These are phyloP conservation scores for Ganaspis sp. DNA, from an alignment of 1,140 invertebrate species.

Conservation along the genomic window DNA sequence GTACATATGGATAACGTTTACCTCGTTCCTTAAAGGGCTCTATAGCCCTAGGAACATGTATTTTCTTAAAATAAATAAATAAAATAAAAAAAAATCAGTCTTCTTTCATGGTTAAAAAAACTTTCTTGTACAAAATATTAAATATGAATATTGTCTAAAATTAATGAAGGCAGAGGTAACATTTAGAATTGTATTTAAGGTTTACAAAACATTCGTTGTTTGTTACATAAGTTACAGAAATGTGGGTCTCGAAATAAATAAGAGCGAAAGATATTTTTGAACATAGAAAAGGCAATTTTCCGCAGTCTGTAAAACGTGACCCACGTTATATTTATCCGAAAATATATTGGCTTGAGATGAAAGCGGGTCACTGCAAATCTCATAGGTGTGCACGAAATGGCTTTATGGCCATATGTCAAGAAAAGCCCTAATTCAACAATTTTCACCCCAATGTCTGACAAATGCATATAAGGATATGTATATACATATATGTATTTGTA, in stretches of 20 bases:
- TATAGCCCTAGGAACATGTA: too few species aligned
- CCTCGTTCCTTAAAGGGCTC: too few species aligned
- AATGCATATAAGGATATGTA: neutral
- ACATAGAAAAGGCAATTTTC: conserved; percentile 8
- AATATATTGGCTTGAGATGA: conserved; percentile 6
- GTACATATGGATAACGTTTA: too few species aligned
- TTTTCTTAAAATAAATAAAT: too few species aligned
- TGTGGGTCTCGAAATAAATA: neutral
- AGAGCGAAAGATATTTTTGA: neutral
- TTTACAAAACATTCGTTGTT: too few species aligned
- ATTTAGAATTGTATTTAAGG: too few species aligned
- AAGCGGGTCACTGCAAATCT: conserved; percentile 21
- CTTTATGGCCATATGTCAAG: conserved; percentile 6
- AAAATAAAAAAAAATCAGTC: too few species aligned
- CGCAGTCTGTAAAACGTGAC: conserved; percentile 8
- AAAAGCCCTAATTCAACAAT: neutral
- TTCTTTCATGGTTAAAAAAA: too few species aligned
- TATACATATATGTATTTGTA: too few species aligned
- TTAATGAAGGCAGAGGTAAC: too few species aligned
- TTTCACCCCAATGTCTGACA: neutral
- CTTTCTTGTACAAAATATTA: too few species aligned
- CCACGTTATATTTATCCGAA: neutral
- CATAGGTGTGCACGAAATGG: neutral
- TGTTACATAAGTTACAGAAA: neutral
- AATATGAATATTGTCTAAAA: too few species aligned